A percentile compares a stretch with the other conserved stretches of the same genome.
phyloP scores from a whole-genome alignment of 2,797 vertebrate genomes.

The Anguilla obscura region DNA sequence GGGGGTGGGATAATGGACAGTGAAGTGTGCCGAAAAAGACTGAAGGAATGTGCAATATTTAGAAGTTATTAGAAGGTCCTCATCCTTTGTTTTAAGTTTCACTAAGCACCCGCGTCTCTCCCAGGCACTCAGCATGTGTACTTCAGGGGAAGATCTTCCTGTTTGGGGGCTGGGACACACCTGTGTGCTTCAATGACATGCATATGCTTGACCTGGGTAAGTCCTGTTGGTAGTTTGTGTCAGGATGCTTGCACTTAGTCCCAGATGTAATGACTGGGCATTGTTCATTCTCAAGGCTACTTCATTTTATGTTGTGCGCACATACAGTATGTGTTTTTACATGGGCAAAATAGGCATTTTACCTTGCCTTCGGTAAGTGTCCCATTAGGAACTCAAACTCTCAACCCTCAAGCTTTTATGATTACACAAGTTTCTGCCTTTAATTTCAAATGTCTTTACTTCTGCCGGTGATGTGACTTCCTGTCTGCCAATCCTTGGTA shows the following conservation, averaged over 20 bases:
- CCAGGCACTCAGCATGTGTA: conserved; percentile 79
- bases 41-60: neutral
- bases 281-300: neutral
- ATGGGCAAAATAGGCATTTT: neutral
- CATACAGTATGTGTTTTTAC: neutral
- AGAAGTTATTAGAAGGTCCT: neutral
- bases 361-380: neutral
- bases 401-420: neutral
- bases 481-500: neutral
- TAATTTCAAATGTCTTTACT: neutral
- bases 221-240: conserved; percentile 27
- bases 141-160: conserved; percentile 77
- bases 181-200: conserved; percentile 80
- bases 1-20: neutral
- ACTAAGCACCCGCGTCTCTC: neutral
- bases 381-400: neutral
- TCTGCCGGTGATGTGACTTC: neutral
- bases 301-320: neutral
- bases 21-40: neutral
- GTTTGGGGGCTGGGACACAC: conserved; percentile 83
- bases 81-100: neutral
- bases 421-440: neutral
- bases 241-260: neutral
- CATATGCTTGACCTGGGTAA: conserved; percentile 78
- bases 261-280: neutral